phyloP scores from a whole-genome alignment of 1,140 invertebrate genomes.

The Drosophila obscura region DNA sequence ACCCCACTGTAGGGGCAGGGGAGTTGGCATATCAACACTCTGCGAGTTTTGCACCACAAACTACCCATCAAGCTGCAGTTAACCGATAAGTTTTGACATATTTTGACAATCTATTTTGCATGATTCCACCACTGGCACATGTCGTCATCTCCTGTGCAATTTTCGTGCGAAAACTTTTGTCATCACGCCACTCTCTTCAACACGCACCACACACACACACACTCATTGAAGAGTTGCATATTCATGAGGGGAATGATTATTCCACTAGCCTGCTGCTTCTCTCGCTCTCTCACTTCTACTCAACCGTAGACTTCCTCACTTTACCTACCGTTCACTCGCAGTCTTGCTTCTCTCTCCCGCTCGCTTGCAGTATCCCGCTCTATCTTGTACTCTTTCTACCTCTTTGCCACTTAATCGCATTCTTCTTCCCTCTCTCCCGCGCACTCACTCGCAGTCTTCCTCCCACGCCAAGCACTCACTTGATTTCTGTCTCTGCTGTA shows the following conservation, averaged over 20 bases:
- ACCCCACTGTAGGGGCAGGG: constrained; percentile 24
- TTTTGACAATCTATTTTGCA: constrained; percentile 46
- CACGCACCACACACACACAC: not conserved
- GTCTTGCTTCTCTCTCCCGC: no score
- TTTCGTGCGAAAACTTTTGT: constrained; percentile 41
- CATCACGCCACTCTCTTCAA: constrained; percentile 7
- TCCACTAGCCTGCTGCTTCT: not conserved
- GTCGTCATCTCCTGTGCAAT: constrained; percentile 18
- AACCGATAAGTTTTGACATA: constrained; percentile 47
- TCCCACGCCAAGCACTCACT: no score
- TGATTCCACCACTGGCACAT: constrained; percentile 45
- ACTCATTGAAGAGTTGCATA: constrained; percentile 15
- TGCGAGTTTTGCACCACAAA: not conserved
- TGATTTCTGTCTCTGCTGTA: no score
- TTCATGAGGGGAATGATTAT: constrained; percentile 49
- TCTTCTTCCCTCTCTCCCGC: no score
- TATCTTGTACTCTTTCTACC: no score
- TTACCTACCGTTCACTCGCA: no score
- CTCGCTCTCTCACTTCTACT: no score
- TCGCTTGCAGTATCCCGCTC: no score
- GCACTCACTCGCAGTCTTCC: no score
- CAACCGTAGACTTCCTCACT: no score
- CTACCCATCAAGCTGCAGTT: constrained; percentile 29
- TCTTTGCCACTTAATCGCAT: no score
- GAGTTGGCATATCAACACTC: not conserved